These are phyloP conservation scores for Aethes cnicana DNA, from an alignment of 2,888 invertebrate genomes.

Conservation along the genomic window DNA sequence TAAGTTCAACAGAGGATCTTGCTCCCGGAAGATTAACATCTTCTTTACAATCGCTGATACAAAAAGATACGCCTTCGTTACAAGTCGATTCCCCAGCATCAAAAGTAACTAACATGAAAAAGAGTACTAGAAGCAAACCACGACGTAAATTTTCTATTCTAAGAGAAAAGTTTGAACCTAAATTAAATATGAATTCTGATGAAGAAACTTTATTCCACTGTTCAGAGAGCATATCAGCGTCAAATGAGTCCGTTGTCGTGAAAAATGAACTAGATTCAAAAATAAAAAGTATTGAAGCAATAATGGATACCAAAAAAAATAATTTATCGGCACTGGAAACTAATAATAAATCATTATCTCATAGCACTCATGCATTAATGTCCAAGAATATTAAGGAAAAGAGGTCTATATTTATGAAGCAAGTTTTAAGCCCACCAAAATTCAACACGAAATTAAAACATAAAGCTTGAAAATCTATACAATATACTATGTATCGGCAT, in stretches of 20 bases:
- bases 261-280: constrained; percentile 51
- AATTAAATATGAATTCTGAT: constrained; percentile 65
- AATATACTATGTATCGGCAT: not conserved
- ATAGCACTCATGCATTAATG: constrained; percentile 38
- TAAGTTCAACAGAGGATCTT: constrained; percentile 58
- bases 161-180: constrained; percentile 82
- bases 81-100: constrained; percentile 46
- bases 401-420: constrained; percentile 80
- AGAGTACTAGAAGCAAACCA: constrained; percentile 66
- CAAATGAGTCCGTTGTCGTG: constrained; percentile 49
- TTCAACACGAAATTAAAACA: constrained; percentile 73
- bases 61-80: constrained; percentile 59
- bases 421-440: constrained; percentile 82
- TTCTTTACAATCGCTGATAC: constrained; percentile 72
- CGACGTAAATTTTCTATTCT: constrained; percentile 83
- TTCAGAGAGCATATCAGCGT: constrained; percentile 55
- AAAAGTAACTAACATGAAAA: constrained; percentile 68
- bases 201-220: constrained; percentile 72
- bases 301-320: constrained; percentile 41
- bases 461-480: constrained; percentile 49
- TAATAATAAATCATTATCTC: constrained; percentile 26
- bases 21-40: constrained; percentile 64
- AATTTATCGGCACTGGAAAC: constrained; percentile 38
- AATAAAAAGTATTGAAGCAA: constrained; percentile 37
- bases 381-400: constrained; percentile 76